phyloP scores from a whole-genome alignment of 1,140 invertebrate genomes.

The Diprion similis region DNA sequence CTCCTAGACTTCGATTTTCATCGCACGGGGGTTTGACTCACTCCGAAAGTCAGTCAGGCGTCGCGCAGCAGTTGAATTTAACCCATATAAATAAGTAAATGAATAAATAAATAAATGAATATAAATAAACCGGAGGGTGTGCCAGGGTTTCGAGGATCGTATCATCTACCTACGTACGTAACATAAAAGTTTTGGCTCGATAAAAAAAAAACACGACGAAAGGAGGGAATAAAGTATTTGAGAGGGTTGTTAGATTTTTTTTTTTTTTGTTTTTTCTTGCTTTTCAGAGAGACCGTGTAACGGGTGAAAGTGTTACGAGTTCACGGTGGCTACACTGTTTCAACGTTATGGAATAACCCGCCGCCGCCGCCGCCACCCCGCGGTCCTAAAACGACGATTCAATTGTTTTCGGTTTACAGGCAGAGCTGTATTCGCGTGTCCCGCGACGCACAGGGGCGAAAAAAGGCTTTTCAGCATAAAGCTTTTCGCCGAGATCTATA shows the following conservation, averaged over 20 bases:
- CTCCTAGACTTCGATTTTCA: too few species aligned
- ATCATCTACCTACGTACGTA: background rate
- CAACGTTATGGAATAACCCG: too few species aligned
- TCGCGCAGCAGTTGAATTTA: background rate
- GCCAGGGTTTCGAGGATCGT: background rate
- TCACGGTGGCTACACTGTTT: too few species aligned
- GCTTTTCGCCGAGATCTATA: too few species aligned
- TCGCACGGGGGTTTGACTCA: too few species aligned
- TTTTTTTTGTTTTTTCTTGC: too few species aligned
- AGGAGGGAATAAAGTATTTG: background rate
- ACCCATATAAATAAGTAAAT: conserved; percentile 1
- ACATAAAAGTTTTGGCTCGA: background rate
- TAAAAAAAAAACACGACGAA: background rate
- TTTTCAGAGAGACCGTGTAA: too few species aligned
- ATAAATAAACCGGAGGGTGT: background rate
- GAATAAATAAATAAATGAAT: conserved; percentile 6
- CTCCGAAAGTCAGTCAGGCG: too few species aligned
- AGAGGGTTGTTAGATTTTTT: too few species aligned
- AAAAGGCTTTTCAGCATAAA: too few species aligned
- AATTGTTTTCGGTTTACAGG: background rate
- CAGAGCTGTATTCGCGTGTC: background rate
- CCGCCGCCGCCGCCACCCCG: background rate
- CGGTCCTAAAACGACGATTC: background rate
- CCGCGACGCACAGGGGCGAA: background rate
- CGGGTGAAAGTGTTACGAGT: too few species aligned